Conservation (phyloP, 2,888 invertebrate genomes). For the Agrotis ipsilon region DNA sequence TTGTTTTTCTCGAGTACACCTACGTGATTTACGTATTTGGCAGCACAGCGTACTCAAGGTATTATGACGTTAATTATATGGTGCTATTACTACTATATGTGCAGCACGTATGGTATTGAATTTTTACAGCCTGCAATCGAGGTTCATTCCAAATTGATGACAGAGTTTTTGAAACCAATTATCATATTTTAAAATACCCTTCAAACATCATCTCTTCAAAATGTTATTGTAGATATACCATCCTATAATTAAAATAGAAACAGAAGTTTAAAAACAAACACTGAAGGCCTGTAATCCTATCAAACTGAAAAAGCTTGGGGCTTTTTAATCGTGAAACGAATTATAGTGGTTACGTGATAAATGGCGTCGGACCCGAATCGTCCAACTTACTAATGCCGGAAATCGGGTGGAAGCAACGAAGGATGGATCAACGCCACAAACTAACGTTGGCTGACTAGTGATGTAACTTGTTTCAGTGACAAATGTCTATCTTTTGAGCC, state of each 20-base stretch:
- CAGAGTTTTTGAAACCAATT: not conserved
- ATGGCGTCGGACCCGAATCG: slow-evolving; percentile 46
- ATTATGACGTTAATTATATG: too few relatives aligned
- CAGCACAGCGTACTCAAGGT: too few relatives aligned
- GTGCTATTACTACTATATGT: too few relatives aligned
- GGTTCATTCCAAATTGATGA: not conserved
- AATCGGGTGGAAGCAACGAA: slow-evolving; percentile 59
- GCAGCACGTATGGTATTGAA: too few relatives aligned
- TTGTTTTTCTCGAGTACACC: not conserved
- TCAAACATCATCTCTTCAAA: not conserved
- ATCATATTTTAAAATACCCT: not conserved
- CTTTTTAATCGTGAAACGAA: slow-evolving; percentile 55
- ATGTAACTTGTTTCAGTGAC: slow-evolving; percentile 58
- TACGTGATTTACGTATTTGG: too few relatives aligned
- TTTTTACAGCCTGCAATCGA: not conserved
- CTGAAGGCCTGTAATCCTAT: slow-evolving; percentile 1
- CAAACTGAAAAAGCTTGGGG: slow-evolving; percentile 28
- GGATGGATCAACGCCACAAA: slow-evolving; percentile 56
- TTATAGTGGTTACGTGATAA: slow-evolving; percentile 57
- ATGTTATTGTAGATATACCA: not conserved
- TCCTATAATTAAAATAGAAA: not conserved
- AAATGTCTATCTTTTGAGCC: slow-evolving; percentile 60
- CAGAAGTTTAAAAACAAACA: slow-evolving; percentile 20
- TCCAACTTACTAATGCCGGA: slow-evolving; percentile 59
- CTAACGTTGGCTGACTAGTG: slow-evolving; percentile 47